Conservation (phyloP, 2,113 vertebrate species). For the Tamias sibiricus region DNA sequence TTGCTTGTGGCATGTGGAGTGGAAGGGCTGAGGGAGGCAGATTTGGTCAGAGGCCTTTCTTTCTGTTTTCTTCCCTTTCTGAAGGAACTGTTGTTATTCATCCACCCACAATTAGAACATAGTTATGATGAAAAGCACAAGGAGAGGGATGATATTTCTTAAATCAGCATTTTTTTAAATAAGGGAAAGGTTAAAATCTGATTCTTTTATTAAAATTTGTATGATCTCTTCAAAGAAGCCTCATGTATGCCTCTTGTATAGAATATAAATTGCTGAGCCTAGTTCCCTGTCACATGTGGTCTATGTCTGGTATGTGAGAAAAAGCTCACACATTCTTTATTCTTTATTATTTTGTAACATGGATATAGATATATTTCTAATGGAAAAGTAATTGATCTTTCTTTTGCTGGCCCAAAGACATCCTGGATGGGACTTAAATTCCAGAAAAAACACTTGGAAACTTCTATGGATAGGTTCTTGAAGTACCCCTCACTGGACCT, state of each 20-base stretch:
- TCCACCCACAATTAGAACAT: neutral
- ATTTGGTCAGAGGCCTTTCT: neutral
- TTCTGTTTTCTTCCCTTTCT: neutral
- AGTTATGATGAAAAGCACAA: neutral
- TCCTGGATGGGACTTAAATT: neutral
- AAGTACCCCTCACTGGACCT: neutral
- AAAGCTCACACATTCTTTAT: neutral
- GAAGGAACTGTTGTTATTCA: neutral
- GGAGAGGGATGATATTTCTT: neutral
- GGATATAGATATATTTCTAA: neutral
- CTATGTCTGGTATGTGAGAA: neutral
- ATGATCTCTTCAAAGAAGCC: neutral
- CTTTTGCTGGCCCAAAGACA: neutral
- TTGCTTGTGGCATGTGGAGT: neutral
- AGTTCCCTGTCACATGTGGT: neutral
- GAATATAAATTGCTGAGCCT: neutral
- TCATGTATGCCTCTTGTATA: neutral
- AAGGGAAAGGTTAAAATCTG: neutral
- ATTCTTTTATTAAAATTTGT: neutral
- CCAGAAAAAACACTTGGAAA: neutral
- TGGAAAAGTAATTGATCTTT: neutral
- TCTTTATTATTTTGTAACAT: neutral
- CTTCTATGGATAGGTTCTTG: neutral
- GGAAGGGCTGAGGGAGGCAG: accelerated
- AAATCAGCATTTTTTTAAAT: neutral